Evolutionary conservation across 23 tunicate genomes (phyloP), one percentile per base, ranked within the genome.

Genomic region (Trididemnum miniatum): DNA sequence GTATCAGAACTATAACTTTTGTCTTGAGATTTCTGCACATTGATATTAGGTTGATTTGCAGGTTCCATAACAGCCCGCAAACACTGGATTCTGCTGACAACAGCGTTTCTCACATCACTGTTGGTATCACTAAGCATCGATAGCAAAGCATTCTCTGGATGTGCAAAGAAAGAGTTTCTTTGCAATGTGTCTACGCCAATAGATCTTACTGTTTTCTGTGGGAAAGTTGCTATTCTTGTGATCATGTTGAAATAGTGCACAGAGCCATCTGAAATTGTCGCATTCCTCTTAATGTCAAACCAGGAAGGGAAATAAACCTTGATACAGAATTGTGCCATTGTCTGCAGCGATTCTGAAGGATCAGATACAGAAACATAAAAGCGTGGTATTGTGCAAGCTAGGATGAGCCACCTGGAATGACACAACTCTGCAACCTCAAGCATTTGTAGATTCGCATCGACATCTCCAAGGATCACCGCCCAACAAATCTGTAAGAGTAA

Each of bases 251-350:
- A 78, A 12, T 3, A 78, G 35, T 78, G 63, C 4, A 24, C 62
- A 3, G 83, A 52, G 7, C 76, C 83, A 52, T 78, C 34, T 63
- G 67, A 3, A 2, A 78, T 2, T 24, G 9, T 34, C 2, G 18
- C 20, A 34, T 78, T 52, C 77, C 9, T 24, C n/a, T 78, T 78
- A 63, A 78, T 78, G 35, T 51, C 83, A 78, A 78, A 78, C 83
- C 83, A 78, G 65, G 35, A 3, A 22, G 77, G 83, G 20, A 78
- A 78, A 30, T 78, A 78, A 18, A 78, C 44, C 31, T 52, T 25
- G 35, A 49, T 30, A 22, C 5, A n/a, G 23, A 59, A 59, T 29
- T 51, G 35, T 23, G 5, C 35, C 25, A 51, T 78, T 31, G 30
- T n/a, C 9, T 12, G 20, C 32, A 31, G n/a, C 3, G 15, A 5